Evolutionary conservation across 2,888 invertebrate genomes (phyloP), one percentile per base, ranked within the genome.

Genomic region (Leptopilina syphax): DNA sequence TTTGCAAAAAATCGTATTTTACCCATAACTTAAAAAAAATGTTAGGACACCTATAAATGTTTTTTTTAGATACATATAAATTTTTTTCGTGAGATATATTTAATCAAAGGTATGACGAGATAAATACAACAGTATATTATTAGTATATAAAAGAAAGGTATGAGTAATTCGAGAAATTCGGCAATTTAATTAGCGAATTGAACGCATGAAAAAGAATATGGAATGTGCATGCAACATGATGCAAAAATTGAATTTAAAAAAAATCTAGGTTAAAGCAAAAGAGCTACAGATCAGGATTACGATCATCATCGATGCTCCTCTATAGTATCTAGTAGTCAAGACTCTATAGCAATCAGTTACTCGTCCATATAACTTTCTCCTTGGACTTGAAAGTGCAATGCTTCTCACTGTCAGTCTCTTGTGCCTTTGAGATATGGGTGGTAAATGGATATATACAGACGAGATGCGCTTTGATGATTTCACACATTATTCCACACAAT

Each of bases 301-400:
- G 83, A 87, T 88, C 84, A 87, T 88, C 84, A 84, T 82, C 80
- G 83, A 84, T 86, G 86, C 82, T 82, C 81, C 84, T 86, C 83
- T 86, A 83, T 83, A 84, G 84, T 86, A 79, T 80, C 85, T 79
- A 85, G 83, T 79, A 85, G 83, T 83, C 83, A 77, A 81, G 83
- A 80, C 82, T 84, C 81, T 81, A 44, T 44, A 84, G 80, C 81
- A 67, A 81, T 73, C 57, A 60, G n/a, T 41, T 73, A n/a, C 10
- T 80, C 81, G 76, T 66, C 79, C 66, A 83, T 83, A 82, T 84
- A 85, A 88, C 88, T 88, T 88, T 88, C 88, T 86, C 88, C 86
- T 77, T 83, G 85, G 80, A 83, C 88, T 88, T 85, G 88, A 88
- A 88, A 88, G 88, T 88, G 83, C 82, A 82, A 83, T 82, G 80